These are phyloP conservation scores for Pomacea maculata DNA, from an alignment of 1,140 invertebrate species.

Conservation along the genomic window DNA sequence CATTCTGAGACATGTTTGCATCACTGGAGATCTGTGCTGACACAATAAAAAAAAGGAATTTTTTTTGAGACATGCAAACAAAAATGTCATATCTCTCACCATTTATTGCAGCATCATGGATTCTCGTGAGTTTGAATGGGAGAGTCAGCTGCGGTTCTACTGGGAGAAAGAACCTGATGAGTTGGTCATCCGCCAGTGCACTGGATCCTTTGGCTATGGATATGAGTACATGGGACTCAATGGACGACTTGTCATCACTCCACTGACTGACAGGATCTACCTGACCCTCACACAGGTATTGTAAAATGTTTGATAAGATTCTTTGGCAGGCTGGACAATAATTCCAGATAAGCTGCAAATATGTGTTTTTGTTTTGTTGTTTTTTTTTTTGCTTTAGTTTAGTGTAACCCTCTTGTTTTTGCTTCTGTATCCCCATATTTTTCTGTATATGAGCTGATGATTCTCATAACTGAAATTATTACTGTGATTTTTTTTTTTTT, in stretches of 20 bases:
- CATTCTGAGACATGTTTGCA: too few species aligned
- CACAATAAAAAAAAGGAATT: too few species aligned
- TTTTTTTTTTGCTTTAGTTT: background rate
- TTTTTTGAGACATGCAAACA: too few species aligned
- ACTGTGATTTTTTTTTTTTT: background rate
- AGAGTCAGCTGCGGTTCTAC: slow-evolving; percentile 90
- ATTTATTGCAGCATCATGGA: slow-evolving; percentile 76
- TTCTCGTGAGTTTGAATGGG: slow-evolving; percentile 88
- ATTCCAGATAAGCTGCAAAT: background rate
- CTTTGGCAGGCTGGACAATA: background rate
- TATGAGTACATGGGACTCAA: slow-evolving; percentile 96
- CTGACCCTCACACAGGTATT: slow-evolving; percentile 81
- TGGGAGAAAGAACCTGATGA: slow-evolving; percentile 86
- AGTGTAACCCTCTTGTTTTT: background rate
- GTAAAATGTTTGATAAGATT: background rate
- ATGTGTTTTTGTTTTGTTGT: background rate
- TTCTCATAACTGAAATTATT: background rate
- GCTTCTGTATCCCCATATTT: background rate
- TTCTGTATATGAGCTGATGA: background rate
- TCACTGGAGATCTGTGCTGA: too few species aligned
- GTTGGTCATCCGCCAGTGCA: slow-evolving; percentile 84
- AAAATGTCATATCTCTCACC: too few species aligned
- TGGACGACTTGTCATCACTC: slow-evolving; percentile 88
- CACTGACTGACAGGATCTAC: slow-evolving; percentile 90
- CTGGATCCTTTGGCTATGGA: slow-evolving; percentile 86